Conservation (phyloP, 2,888 invertebrate genomes). For the Pristionchus fissidentatus region DNA sequence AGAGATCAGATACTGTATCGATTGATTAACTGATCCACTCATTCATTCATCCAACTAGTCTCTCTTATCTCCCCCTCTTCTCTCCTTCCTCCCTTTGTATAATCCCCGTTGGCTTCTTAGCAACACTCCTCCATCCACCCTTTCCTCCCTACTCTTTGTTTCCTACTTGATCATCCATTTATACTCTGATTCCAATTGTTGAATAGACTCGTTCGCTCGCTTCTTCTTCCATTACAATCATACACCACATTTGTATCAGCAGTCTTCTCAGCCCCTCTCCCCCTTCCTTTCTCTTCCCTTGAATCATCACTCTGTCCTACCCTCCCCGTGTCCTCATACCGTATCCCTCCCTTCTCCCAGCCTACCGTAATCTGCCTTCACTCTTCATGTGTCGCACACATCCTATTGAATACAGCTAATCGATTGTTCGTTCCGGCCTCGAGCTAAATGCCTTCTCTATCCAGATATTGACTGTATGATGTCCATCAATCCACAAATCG, state of each 20-base stretch:
- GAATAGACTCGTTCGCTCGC: conserved; percentile 19
- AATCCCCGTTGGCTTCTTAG: conserved; percentile 40
- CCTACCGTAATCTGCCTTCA: conserved; percentile 40
- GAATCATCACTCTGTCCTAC: conserved; percentile 29
- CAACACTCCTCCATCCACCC: neutral
- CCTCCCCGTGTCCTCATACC: conserved; percentile 28
- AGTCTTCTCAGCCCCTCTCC: neutral
- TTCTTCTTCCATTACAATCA: conserved; percentile 3
- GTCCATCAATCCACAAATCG: conserved; percentile 10
- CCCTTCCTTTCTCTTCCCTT: neutral
- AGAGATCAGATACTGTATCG: too few species aligned
- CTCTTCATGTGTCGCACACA: conserved; percentile 34
- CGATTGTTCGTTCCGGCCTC: conserved; percentile 9
- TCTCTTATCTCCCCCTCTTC: neutral
- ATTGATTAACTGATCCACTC: too few species aligned
- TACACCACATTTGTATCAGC: conserved; percentile 1
- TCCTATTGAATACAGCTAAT: conserved; percentile 38
- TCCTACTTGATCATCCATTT: neutral
- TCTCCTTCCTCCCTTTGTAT: neutral
- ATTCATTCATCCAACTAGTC: conserved; percentile 7
- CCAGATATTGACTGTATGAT: conserved; percentile 17
- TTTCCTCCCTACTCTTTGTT: neutral
- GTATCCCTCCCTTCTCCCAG: conserved; percentile 36
- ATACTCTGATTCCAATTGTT: conserved; percentile 1
- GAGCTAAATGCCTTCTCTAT: conserved; percentile 30